phyloP scores from a whole-genome alignment of 2,888 invertebrate genomes.

The Augiades crinisus region DNA sequence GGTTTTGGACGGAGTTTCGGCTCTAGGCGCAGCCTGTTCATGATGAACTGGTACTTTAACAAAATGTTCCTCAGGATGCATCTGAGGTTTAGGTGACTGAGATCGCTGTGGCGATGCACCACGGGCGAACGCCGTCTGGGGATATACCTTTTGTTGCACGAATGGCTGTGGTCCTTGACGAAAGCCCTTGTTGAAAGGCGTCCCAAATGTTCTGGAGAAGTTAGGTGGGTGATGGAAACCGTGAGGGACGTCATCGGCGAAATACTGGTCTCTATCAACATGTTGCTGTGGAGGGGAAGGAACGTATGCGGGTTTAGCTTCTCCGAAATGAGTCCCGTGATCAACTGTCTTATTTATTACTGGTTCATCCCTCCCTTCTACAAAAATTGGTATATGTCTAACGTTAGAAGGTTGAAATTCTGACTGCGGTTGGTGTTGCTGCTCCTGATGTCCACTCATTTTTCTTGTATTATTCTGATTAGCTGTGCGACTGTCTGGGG shows the following conservation, averaged over 20 bases:
- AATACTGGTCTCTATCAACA: slow-evolving; percentile 69
- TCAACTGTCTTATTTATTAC: slow-evolving; percentile 84
- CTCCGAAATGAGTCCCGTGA: slow-evolving; percentile 55
- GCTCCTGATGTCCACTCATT: slow-evolving; percentile 62
- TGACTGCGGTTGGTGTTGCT: slow-evolving; percentile 41
- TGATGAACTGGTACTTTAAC: slow-evolving; percentile 67
- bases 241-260: slow-evolving; percentile 59
- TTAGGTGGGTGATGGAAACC: slow-evolving; percentile 68
- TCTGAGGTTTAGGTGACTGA: slow-evolving; percentile 65
- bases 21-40: slow-evolving; percentile 48
- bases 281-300: slow-evolving; percentile 58
- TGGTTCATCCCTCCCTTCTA: slow-evolving; percentile 92
- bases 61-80: slow-evolving; percentile 59
- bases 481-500: slow-evolving; percentile 81
- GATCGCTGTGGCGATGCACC: slow-evolving; percentile 66
- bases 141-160: slow-evolving; percentile 73
- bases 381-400: slow-evolving; percentile 93
- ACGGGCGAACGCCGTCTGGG: slow-evolving; percentile 58
- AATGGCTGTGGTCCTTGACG: slow-evolving; percentile 74
- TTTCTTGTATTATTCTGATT: slow-evolving; percentile 46
- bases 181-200: slow-evolving; percentile 61
- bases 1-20: slow-evolving; percentile 55
- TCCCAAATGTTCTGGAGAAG: slow-evolving; percentile 68
- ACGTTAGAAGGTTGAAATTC: slow-evolving; percentile 75
- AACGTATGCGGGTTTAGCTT: slow-evolving; percentile 56